Evolutionary conservation across 2,113 vertebrate genomes (phyloP), one percentile per base, ranked within the genome.

Genomic region (Pagrus major): DNA sequence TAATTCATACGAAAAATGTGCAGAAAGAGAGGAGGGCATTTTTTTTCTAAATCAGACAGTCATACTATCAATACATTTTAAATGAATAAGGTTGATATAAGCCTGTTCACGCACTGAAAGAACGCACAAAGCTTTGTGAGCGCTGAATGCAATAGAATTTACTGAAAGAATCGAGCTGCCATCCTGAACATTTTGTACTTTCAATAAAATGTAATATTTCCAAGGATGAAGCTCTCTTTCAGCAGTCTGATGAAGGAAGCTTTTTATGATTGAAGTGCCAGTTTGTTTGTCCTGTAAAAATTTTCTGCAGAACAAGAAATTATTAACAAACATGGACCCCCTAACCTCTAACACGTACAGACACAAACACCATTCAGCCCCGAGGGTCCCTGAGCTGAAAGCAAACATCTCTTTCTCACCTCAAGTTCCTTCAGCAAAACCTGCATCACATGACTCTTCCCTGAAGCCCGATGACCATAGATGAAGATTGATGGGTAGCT

Each of bases 401-500:
- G 1, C 5, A 42, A 39, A 25, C 39, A 16, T 73, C 10, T 42
- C 9, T n/a, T 27, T 89, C 94, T 95, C 92, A 99, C 98, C 98
- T 98, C 92, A 76, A 97, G 95, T 23, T 95, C 96, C 71, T 94
- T 96, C 80, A 99, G 89, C 71, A 98, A 87, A 54, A 95, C 94
- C n/a, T 96, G 88, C 42, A 96, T 91, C 71, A 99, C 96, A 0
- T 98, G 96, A 31, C 98, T 99, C 90, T 99, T 99, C 64, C 98
- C 98, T 80, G 97, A 96, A 47, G 97, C 95, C 44, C 95, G 96
- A 81, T 99, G 97, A 46, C 98, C 97, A 1, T 99, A 99, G 80
- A 99, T 96, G 89, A 99, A 99, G 89, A 99, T 85, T 5, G 97
- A 97, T 10, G 97, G 96, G 87, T 96, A 97, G 88, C 96, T 96